Percentiles rank a stretch among this genome's conserved stretches.
These are phyloP conservation scores for Mormoops blainvillei DNA, from an alignment of 2,113 vertebrate species.

Conservation along the genomic window DNA sequence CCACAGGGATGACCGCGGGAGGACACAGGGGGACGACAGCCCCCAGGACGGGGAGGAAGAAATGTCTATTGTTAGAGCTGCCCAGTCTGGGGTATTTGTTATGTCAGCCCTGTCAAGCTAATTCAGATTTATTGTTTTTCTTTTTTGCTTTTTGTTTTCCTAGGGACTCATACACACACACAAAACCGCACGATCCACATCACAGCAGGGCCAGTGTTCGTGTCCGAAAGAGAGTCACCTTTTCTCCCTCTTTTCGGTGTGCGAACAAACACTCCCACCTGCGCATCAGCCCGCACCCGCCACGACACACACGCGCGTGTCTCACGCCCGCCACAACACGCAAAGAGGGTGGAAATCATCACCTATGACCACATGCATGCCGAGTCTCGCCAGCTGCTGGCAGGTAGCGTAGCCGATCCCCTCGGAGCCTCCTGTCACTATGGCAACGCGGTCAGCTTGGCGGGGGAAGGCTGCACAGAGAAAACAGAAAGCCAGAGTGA, in stretches of 20 bases:
- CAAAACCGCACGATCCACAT: too few species aligned
- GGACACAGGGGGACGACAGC: too few species aligned
- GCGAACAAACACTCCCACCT: too few species aligned
- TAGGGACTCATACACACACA: too few species aligned
- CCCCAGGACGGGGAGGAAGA: accelerated
- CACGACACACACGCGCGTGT: too few species aligned
- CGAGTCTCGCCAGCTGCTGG: slow-evolving; percentile 87
- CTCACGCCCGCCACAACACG: too few species aligned
- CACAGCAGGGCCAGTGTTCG: accelerated
- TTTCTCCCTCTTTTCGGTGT: too few species aligned
- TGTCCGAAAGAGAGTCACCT: accelerated
- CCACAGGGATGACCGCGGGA: too few species aligned
- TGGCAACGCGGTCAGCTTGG: slow-evolving; percentile 89
- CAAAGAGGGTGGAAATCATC: neutral
- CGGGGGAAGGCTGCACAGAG: slow-evolving; percentile 82
- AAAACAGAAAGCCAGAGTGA: slow-evolving; percentile 46
- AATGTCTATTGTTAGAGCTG: accelerated
- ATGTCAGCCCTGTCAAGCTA: accelerated
- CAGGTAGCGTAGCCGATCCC: slow-evolving; percentile 91
- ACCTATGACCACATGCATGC: slow-evolving; percentile 95
- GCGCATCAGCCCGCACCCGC: too few species aligned
- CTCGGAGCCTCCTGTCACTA: slow-evolving; percentile 91
- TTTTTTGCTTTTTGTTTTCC: too few species aligned
- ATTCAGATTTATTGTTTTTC: accelerated
- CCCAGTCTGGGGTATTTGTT: accelerated